phyloP scores from a whole-genome alignment of 2,797 vertebrate species.

The Hylomyscus alleni region DNA sequence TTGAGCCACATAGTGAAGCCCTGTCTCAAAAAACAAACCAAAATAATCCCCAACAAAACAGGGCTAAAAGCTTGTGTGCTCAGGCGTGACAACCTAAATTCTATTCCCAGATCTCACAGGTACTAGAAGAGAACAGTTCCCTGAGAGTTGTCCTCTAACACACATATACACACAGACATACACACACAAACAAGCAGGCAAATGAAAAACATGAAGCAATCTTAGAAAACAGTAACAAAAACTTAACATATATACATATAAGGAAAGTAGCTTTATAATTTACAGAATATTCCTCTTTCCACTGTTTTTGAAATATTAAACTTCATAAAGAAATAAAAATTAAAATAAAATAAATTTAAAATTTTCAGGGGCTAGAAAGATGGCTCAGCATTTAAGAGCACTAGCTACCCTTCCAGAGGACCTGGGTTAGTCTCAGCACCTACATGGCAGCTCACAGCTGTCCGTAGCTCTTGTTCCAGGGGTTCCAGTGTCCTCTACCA shows the following conservation, averaged over 20 bases:
- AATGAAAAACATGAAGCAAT: neutral
- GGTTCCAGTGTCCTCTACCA: neutral
- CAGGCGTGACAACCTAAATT: neutral
- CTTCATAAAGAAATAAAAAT: constrained; percentile 3
- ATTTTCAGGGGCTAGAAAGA: neutral
- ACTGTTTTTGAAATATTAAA: constrained; percentile 61
- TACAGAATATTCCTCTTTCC: constrained; percentile 23
- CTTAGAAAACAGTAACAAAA: neutral
- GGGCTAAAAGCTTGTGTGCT: neutral
- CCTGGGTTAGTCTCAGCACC: neutral
- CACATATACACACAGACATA: neutral
- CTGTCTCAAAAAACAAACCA: neutral
- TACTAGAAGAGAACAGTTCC: neutral
- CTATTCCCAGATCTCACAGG: neutral
- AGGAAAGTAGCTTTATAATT: constrained; percentile 62
- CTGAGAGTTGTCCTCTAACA: neutral
- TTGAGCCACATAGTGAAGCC: neutral
- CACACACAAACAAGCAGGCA: neutral
- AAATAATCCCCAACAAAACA: neutral
- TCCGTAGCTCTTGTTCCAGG: neutral
- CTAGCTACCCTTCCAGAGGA: neutral
- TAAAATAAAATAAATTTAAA: neutral
- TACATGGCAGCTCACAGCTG: no score
- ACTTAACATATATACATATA: neutral
- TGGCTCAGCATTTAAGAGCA: neutral